Evolutionary conservation across 2,113 vertebrate species (phyloP), one percentile per base, ranked within the genome.

Genomic region (Craseonycteris thonglongyai): DNA sequence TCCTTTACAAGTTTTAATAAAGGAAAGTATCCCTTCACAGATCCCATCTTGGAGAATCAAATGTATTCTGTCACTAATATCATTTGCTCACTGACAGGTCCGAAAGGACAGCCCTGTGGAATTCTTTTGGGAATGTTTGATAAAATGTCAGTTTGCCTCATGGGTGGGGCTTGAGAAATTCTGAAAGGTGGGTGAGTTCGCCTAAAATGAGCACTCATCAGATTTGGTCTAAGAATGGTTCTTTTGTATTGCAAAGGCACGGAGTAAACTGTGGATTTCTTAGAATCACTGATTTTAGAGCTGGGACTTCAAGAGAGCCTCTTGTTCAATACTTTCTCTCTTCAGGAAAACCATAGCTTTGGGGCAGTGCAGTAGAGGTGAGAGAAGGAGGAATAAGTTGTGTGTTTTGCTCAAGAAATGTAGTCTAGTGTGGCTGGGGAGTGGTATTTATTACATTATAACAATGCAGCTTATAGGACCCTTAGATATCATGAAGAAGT

Each of bases 1-100:
- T 94, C 26, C 65, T 90, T 91, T 83, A 74, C 13, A 72, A 58
- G 9, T 65, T 95, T 96, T 94, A 83, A 89, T 95, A 78, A 86
- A 76, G 35, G 30, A 76, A 95, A 91, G 45, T 61, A 88, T 91
- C 1, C 59, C 30, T 47, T 69, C 40, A 59, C n/a, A 56, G 80
- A 86, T 86, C 45, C 10, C 38, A 72, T 83, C 40, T 94, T 22
- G 88, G 51, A 71, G 45, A 79, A 78, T 86, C 61, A 65, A 59
- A 69, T 47, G 13, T 11, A 30, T 65, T 88, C 82, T 80, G 49
- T 66, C 45, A 80, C 24, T 76, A 49, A 54, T 74, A 71, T 79
- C 28, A 66, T 65, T 89, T 93, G 59, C n/a, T 75, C 49, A 21
- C 6, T 84, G 76, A 69, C 49, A 68, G 51, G 24, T 82, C 18